Conservation (phyloP, 2,113 vertebrate species). For the Glareola pratincola region DNA sequence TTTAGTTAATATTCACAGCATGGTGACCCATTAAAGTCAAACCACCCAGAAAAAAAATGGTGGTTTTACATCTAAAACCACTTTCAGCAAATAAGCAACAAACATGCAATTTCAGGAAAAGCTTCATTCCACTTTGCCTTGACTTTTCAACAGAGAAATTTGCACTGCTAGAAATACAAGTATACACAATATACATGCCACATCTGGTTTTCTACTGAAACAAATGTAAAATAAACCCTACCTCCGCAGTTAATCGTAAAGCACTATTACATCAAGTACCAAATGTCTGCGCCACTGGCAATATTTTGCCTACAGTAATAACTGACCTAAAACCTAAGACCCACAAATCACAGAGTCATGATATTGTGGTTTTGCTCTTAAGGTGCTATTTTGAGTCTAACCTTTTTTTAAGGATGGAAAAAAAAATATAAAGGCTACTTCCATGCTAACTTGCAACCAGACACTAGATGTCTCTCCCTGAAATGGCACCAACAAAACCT, state of each 20-base stretch:
- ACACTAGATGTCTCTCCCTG: background rate
- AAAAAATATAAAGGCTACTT: background rate
- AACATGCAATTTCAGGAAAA: background rate
- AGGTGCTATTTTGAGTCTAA: background rate
- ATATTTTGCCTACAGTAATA: background rate
- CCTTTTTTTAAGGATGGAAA: background rate
- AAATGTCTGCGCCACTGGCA: background rate
- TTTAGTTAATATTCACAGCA: background rate
- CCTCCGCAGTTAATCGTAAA: background rate
- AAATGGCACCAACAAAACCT: background rate
- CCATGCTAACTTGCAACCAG: background rate
- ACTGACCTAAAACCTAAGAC: background rate
- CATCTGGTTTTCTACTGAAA: background rate
- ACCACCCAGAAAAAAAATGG: background rate
- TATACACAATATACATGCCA: background rate
- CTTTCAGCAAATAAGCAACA: background rate
- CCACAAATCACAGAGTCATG: background rate
- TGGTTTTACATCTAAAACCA: background rate
- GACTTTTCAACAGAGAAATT: background rate
- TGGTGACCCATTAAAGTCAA: background rate
- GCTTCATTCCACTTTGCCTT: background rate
- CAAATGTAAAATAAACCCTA: background rate
- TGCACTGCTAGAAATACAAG: background rate
- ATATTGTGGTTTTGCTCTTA: background rate
- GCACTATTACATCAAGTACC: background rate